These are phyloP conservation scores for Corella eumyota DNA, from an alignment of 23 tunicate genomes.

Conservation along the genomic window DNA sequence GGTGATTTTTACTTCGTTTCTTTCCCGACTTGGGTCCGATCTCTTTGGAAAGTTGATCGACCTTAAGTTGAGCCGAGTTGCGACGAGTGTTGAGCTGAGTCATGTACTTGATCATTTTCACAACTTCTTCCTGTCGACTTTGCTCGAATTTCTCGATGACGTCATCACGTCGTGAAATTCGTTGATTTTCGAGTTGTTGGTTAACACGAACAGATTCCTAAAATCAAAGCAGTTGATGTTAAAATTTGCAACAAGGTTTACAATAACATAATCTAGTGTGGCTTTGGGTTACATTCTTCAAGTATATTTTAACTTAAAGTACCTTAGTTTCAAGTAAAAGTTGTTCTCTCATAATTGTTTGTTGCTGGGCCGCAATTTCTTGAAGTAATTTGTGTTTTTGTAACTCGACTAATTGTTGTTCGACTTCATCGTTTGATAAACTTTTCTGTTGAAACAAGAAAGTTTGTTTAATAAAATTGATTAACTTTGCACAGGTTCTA, in stretches of 20 bases:
- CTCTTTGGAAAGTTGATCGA: slow-evolving; percentile 57
- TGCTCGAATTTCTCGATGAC: slow-evolving; percentile 66
- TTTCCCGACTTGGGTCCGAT: slow-evolving; percentile 75
- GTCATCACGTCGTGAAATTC: slow-evolving; percentile 11
- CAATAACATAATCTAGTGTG: no score
- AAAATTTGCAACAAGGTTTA: no score
- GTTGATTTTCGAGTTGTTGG: background rate
- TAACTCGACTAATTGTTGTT: slow-evolving; percentile 27
- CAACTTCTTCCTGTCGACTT: slow-evolving; percentile 42
- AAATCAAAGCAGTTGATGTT: no score
- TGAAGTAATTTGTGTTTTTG: slow-evolving; percentile 66
- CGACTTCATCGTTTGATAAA: slow-evolving; percentile 16
- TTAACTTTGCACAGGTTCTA: no score
- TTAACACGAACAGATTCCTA: background rate
- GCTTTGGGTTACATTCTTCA: no score
- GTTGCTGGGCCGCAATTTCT: slow-evolving; percentile 57
- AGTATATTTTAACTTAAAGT: no score
- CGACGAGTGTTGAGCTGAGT: slow-evolving; percentile 57
- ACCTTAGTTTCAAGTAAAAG: slow-evolving; percentile 12
- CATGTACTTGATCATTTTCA: slow-evolving; percentile 36
- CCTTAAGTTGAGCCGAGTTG: slow-evolving; percentile 73
- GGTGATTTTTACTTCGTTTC: slow-evolving; percentile 61
- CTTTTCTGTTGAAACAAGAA: slow-evolving; percentile 10
- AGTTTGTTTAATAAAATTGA: no score
- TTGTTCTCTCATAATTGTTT: slow-evolving; percentile 50